Percentiles rank a stretch among this genome's conserved stretches.
phyloP scores from a whole-genome alignment of 2,797 vertebrate genomes.

The Galagoides demidoff region DNA sequence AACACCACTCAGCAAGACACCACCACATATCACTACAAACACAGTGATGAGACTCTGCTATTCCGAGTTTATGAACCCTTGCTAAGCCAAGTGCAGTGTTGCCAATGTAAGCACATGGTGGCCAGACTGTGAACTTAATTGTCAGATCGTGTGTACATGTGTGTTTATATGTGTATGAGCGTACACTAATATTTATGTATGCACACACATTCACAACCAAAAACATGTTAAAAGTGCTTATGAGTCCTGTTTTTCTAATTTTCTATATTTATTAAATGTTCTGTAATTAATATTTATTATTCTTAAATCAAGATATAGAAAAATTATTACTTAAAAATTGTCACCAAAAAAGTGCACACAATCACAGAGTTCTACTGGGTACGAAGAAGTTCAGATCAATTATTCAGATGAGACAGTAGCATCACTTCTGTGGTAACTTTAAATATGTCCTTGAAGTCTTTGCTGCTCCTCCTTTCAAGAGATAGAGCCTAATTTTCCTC shows the following conservation, averaged over 20 bases:
- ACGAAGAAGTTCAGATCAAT: not conserved
- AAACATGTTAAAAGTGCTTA: constrained; percentile 23
- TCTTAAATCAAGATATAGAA: constrained; percentile 31
- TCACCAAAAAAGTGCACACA: not conserved
- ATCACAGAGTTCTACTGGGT: not conserved
- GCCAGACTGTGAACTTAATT: too few species aligned
- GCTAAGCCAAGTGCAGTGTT: too few species aligned
- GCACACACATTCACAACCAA: not conserved
- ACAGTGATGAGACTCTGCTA: too few species aligned
- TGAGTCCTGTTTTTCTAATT: constrained; percentile 14
- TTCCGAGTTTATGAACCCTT: too few species aligned
- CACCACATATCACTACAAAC: too few species aligned
- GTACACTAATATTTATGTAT: not conserved
- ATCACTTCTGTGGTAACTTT: not conserved
- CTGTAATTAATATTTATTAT: not conserved
- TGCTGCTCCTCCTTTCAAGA: not conserved
- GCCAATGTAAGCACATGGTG: too few species aligned
- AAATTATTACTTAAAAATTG: not conserved
- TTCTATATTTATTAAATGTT: constrained; percentile 44
- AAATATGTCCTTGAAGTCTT: not conserved
- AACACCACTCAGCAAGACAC: too few species aligned
- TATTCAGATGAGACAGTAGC: not conserved
- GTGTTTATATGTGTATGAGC: not conserved
- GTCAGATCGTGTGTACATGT: not conserved
- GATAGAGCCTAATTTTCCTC: not conserved